These are phyloP conservation scores for Stigmatopora argus DNA, from an alignment of 2,113 vertebrate species.

Conservation along the genomic window DNA sequence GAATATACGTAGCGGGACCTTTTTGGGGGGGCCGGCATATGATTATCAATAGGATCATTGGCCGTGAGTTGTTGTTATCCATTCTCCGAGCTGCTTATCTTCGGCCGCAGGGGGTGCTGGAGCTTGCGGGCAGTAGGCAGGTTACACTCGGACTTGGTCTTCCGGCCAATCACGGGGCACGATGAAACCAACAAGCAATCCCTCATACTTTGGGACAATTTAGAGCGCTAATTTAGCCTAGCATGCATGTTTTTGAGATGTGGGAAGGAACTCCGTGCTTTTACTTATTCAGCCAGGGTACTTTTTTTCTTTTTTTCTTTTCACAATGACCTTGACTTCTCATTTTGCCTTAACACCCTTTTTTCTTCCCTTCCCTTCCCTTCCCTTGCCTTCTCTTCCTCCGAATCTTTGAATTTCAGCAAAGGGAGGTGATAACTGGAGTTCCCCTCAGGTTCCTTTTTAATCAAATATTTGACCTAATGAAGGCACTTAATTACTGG, in stretches of 20 bases:
- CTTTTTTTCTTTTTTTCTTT: constrained; percentile 6
- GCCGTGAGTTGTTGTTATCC: constrained; percentile 10
- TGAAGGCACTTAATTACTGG: constrained; percentile 69
- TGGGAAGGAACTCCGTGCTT: no score
- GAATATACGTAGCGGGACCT: constrained; percentile 5
- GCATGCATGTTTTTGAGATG: no score
- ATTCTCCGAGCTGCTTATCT: no score
- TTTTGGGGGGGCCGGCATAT: constrained; percentile 37
- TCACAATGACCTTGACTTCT: neutral
- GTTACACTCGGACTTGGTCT: no score
- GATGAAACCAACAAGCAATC: no score
- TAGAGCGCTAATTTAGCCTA: no score
- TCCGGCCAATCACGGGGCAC: no score
- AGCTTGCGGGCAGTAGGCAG: no score
- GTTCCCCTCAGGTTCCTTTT: constrained; percentile 40
- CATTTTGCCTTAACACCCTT: constrained; percentile 1
- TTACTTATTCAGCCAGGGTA: constrained; percentile 5
- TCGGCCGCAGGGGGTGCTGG: no score
- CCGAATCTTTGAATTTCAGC: constrained; percentile 8
- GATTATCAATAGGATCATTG: constrained; percentile 51
- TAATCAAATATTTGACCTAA: constrained; percentile 71
- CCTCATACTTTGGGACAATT: no score
- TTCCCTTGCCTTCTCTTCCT: constrained; percentile 2
- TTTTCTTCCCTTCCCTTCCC: no score
- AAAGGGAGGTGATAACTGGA: constrained; percentile 48